phyloP scores from a whole-genome alignment of 2,888 invertebrate genomes.

The Scaptomyza parva region DNA sequence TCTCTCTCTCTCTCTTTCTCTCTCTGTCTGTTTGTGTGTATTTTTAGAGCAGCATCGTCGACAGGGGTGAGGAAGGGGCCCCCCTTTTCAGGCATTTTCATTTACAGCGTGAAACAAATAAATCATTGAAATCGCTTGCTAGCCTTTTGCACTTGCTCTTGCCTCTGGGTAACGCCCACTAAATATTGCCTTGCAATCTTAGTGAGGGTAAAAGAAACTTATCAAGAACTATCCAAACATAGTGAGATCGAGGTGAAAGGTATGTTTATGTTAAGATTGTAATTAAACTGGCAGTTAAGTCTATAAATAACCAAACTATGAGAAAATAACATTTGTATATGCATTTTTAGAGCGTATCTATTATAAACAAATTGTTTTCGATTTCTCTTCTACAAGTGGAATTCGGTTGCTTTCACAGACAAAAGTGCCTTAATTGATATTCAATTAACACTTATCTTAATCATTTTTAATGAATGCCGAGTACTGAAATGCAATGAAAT shows the following conservation, averaged over 20 bases:
- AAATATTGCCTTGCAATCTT: constrained; percentile 13
- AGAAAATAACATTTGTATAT: not conserved
- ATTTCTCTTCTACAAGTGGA: not conserved
- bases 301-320: not conserved
- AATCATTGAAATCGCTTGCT: constrained; percentile 59
- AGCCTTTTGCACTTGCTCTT: constrained; percentile 1
- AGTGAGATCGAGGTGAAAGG: not conserved
- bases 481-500: not conserved
- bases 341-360: not conserved
- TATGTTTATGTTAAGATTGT: not conserved
- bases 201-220: not conserved
- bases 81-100: constrained; percentile 54
- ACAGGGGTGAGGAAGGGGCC: constrained; percentile 32
- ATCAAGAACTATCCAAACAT: not conserved
- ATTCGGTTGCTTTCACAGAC: not conserved
- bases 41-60: constrained; percentile 62
- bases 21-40: no score
- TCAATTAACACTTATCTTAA: constrained; percentile 1
- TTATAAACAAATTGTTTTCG: not conserved
- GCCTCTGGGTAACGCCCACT: constrained; percentile 1
- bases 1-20: no score
- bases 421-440: not conserved
- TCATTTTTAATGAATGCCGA: not conserved
- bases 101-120: constrained; percentile 57
- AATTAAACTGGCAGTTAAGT: not conserved